Evolutionary conservation across 2,888 invertebrate genomes (phyloP).

Genomic region (Lasius platythorax): DNA sequence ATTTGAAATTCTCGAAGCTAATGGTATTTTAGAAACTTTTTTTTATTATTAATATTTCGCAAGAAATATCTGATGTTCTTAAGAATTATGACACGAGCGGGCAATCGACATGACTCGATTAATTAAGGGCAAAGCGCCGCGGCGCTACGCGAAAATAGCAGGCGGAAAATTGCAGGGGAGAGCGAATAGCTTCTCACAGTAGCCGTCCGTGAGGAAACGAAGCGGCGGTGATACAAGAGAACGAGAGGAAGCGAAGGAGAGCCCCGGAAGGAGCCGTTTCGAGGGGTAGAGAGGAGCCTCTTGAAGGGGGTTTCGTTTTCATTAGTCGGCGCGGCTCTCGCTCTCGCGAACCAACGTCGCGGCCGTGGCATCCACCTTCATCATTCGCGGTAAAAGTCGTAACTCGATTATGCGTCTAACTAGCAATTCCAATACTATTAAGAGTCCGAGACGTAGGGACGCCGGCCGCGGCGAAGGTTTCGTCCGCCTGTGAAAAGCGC

Average conservation of each 20-base stretch:
- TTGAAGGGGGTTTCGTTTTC: slow-evolving; percentile 70
- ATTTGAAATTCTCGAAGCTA: background rate
- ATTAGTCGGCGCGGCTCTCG: slow-evolving; percentile 67
- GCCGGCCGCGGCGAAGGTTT: slow-evolving; percentile 73
- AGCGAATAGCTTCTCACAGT: slow-evolving; percentile 70
- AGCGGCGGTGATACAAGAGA: slow-evolving; percentile 25
- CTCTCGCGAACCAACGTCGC: slow-evolving; percentile 55
- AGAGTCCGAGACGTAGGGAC: slow-evolving; percentile 72
- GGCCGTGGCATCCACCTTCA: slow-evolving; percentile 73
- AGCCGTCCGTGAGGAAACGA: slow-evolving; percentile 56
- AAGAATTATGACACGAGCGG: background rate
- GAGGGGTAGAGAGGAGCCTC: slow-evolving; percentile 6
- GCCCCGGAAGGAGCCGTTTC: slow-evolving; percentile 53
- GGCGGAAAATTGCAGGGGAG: slow-evolving; percentile 62
- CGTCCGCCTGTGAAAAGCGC: slow-evolving; percentile 75
- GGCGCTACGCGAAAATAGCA: slow-evolving; percentile 57
- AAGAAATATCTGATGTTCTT: background rate
- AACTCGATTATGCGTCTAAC: slow-evolving; percentile 85
- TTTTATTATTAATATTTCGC: background rate
- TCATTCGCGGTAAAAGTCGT: slow-evolving; percentile 82
- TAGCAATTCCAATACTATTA: slow-evolving; percentile 85
- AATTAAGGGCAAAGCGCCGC: slow-evolving; percentile 19
- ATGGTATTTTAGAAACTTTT: background rate
- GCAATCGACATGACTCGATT: background rate
- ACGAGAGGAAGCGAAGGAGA: slow-evolving; percentile 43